These are phyloP conservation scores for Drosophila insularis DNA, from an alignment of 1,140 invertebrate species.

Conservation along the genomic window DNA sequence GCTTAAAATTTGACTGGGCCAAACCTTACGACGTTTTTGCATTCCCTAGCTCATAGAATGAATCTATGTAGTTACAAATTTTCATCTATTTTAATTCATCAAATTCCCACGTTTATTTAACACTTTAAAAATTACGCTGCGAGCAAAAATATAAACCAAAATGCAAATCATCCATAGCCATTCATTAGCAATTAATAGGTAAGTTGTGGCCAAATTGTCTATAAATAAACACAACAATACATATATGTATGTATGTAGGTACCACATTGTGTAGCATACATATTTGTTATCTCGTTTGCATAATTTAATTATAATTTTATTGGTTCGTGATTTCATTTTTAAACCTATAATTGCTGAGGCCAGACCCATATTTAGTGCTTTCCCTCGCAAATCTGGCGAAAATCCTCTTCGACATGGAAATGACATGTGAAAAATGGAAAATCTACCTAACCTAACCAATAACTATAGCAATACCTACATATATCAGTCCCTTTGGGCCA, in stretches of 20 bases:
- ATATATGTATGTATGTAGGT: slow-evolving; percentile 8
- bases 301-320: slow-evolving; percentile 64
- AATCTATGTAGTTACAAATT: background rate
- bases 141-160: slow-evolving; percentile 33
- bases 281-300: slow-evolving; percentile 19
- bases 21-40: background rate
- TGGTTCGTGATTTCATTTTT: slow-evolving; percentile 62
- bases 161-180: slow-evolving; percentile 22
- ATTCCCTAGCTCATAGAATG: background rate
- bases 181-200: slow-evolving; percentile 58
- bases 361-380: background rate
- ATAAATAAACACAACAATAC: slow-evolving; percentile 24
- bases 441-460: slow-evolving; percentile 3
- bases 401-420: slow-evolving; percentile 12
- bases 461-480: too few relatives aligned
- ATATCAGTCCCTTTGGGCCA: slow-evolving; percentile 1
- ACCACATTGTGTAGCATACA: slow-evolving; percentile 33
- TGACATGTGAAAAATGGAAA: background rate
- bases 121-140: slow-evolving; percentile 46
- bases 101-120: slow-evolving; percentile 31
- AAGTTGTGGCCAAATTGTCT: slow-evolving; percentile 48
- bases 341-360: slow-evolving; percentile 23
- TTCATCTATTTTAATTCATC: background rate
- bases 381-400: background rate
- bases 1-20: too few relatives aligned